phyloP scores from a whole-genome alignment of 2,797 vertebrate species.

The Fistularia tabacaria region DNA sequence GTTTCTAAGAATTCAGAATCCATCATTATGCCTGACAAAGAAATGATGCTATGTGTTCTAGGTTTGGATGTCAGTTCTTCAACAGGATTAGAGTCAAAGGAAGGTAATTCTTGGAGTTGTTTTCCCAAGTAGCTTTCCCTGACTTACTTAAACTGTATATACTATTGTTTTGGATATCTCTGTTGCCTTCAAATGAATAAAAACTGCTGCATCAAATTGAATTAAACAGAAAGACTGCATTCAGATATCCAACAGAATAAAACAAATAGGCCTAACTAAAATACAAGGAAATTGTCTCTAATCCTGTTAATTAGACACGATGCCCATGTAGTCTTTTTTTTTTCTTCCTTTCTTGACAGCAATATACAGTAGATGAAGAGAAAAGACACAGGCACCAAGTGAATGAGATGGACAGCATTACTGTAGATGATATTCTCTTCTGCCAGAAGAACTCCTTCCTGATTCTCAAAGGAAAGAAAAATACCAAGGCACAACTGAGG shows the following conservation, averaged over 20 bases:
- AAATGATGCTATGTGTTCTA: no score
- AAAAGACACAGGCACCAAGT: constrained; percentile 6
- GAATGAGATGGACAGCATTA: constrained; percentile 5
- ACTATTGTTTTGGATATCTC: constrained; percentile 38
- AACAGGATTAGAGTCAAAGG: constrained; percentile 35
- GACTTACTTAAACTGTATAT: constrained; percentile 29
- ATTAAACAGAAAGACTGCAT: constrained; percentile 59
- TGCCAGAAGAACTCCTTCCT: no score
- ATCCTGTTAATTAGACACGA: constrained; percentile 63
- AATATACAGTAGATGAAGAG: constrained; percentile 24
- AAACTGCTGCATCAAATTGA: constrained; percentile 61
- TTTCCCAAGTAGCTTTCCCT: constrained; percentile 7
- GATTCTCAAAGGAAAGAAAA: background rate
- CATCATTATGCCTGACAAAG: no score
- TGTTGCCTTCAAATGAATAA: constrained; percentile 55
- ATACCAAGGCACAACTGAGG: no score
- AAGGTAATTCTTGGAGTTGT: constrained; percentile 36
- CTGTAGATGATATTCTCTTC: constrained; percentile 1
- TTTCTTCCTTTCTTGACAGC: constrained; percentile 19
- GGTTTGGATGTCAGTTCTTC: constrained; percentile 1
- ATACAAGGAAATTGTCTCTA: constrained; percentile 59
- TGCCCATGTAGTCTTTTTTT: constrained; percentile 30
- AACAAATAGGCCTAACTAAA: constrained; percentile 66
- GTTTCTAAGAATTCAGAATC: no score
- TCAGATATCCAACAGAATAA: constrained; percentile 62